Conservation (phyloP, 2,888 invertebrate species). For the Tinea trinotella region DNA sequence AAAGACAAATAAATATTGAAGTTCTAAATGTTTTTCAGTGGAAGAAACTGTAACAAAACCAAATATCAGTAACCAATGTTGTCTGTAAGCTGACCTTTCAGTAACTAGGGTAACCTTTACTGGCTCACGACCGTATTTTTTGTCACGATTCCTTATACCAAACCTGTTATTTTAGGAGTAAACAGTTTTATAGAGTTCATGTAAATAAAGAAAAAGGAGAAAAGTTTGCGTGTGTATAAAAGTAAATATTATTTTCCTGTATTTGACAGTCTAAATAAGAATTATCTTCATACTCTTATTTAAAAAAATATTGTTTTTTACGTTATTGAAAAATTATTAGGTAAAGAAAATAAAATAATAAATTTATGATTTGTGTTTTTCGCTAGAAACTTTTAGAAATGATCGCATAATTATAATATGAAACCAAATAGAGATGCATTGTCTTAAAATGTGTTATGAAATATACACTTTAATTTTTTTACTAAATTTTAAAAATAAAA, state of each 20-base stretch:
- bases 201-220: not conserved
- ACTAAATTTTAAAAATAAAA: too few species aligned
- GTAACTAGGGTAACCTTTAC: constrained; percentile 13
- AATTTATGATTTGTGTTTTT: constrained; percentile 63
- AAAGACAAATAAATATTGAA: not conserved
- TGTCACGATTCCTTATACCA: constrained; percentile 3
- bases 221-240: not conserved
- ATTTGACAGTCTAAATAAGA: too few species aligned
- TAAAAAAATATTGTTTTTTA: too few species aligned
- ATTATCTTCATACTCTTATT: too few species aligned
- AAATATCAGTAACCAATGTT: constrained; percentile 7
- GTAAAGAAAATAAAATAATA: too few species aligned
- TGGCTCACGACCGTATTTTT: constrained; percentile 5
- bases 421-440: constrained; percentile 42
- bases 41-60: not conserved
- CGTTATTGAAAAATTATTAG: too few species aligned
- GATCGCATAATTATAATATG: constrained; percentile 41
- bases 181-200: not conserved
- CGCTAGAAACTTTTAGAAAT: constrained; percentile 39
- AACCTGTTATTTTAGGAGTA: not conserved
- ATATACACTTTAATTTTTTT: constrained; percentile 46
- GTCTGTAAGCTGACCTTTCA: constrained; percentile 14
- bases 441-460: constrained; percentile 39
- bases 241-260: too few species aligned
- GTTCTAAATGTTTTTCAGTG: not conserved